phyloP scores from a whole-genome alignment of 2,113 vertebrate genomes.

The Oryzias javanicus region DNA sequence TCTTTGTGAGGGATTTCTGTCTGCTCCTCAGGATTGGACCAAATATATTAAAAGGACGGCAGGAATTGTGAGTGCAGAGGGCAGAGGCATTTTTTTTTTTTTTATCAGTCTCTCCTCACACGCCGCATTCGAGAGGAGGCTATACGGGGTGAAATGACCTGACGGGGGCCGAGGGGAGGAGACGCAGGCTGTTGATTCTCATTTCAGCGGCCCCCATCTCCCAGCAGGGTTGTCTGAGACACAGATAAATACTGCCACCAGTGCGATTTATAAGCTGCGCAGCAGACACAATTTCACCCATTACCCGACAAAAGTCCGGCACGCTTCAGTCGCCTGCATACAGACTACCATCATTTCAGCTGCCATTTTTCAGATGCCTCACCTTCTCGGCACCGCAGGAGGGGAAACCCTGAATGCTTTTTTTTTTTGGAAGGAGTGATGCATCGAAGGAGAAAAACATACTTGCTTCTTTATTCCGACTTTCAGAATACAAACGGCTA shows the following conservation, averaged over 20 bases:
- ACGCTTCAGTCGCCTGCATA: slow-evolving; percentile 51
- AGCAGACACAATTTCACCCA: slow-evolving; percentile 65
- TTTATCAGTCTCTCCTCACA: slow-evolving; percentile 68
- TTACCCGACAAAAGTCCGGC: slow-evolving; percentile 64
- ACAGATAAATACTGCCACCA: slow-evolving; percentile 72
- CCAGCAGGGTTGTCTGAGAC: slow-evolving; percentile 69
- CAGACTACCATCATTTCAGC: slow-evolving; percentile 44
- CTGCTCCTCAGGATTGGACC: slow-evolving; percentile 24
- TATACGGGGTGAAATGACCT: slow-evolving; percentile 56
- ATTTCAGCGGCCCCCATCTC: slow-evolving; percentile 63
- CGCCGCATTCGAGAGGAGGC: slow-evolving; percentile 40
- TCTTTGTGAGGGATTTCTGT: slow-evolving; percentile 21
- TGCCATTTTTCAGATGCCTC: slow-evolving; percentile 13
- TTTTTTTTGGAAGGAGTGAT: slow-evolving; percentile 3
- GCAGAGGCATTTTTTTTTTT: slow-evolving; percentile 62
- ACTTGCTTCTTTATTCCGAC: background rate
- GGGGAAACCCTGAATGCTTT: slow-evolving; percentile 10
- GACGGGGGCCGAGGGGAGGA: slow-evolving; percentile 49
- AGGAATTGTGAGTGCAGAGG: slow-evolving; percentile 34
- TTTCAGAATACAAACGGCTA: too few relatives aligned
- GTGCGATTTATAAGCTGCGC: slow-evolving; percentile 69
- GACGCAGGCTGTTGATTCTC: slow-evolving; percentile 70
- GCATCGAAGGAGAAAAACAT: background rate
- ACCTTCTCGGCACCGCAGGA: slow-evolving; percentile 15
- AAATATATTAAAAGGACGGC: slow-evolving; percentile 59